Evolutionary conservation across 2,113 vertebrate species (phyloP).

Genomic region (Cinclus mexicanus): DNA sequence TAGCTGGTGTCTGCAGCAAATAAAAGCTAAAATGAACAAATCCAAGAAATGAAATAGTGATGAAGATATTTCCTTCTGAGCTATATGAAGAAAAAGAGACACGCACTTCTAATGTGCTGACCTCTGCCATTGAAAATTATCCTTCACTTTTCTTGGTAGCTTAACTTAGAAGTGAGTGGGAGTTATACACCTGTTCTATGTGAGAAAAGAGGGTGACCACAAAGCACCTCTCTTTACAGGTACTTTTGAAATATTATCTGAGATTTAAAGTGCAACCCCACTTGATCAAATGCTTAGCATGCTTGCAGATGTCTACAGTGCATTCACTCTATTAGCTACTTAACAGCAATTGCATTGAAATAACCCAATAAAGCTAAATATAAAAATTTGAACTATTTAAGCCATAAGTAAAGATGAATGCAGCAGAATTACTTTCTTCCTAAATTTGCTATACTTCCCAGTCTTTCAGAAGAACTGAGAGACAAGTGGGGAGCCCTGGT

Average conservation of each 20-base stretch:
- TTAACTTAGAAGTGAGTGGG: slow-evolving; percentile 34
- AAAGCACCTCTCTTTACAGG: not conserved
- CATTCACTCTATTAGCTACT: not conserved
- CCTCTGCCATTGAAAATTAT: not conserved
- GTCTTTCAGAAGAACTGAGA: not conserved
- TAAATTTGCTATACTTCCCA: not conserved
- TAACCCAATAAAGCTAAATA: not conserved
- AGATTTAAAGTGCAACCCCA: not conserved
- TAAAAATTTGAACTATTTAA: not conserved
- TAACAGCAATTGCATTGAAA: not conserved
- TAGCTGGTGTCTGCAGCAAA: not conserved
- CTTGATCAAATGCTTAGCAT: not conserved
- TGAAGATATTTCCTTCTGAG: not conserved
- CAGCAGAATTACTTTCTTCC: not conserved
- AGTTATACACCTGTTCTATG: slow-evolving; percentile 21
- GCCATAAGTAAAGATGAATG: not conserved
- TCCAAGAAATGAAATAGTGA: not conserved
- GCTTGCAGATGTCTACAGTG: not conserved
- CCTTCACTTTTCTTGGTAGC: not conserved
- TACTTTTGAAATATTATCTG: not conserved
- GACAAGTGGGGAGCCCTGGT: not conserved
- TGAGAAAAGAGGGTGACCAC: not conserved
- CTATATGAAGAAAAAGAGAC: not conserved
- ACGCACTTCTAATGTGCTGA: not conserved
- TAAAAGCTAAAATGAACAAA: not conserved